A percentile compares a stretch with the other conserved stretches of the same genome.
phyloP scores from a whole-genome alignment of 2,797 vertebrate species.

The Eidolon dupreanum region DNA sequence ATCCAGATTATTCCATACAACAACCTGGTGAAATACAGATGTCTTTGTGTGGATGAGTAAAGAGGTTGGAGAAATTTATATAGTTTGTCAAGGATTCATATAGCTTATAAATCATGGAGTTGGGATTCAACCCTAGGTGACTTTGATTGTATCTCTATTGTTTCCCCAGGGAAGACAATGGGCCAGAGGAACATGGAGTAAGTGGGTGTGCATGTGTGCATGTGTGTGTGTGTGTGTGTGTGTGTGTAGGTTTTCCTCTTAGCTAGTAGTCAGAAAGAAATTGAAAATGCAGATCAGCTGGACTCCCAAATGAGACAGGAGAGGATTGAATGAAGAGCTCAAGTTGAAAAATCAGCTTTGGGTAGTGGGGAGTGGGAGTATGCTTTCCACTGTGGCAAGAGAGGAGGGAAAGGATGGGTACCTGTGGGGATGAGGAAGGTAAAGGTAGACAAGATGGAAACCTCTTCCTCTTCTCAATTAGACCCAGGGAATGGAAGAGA shows the following conservation, averaged over 20 bases:
- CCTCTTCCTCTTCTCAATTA: neutral
- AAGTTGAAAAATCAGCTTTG: neutral
- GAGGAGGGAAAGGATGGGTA: no score
- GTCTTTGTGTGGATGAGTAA: neutral
- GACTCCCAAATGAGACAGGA: neutral
- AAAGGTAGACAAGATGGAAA: neutral
- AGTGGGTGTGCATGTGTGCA: neutral
- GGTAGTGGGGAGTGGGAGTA: neutral
- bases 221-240: no score
- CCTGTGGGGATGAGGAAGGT: neutral
- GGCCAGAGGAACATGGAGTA: neutral
- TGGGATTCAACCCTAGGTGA: neutral
- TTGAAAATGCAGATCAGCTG: neutral
- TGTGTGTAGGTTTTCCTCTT: neutral
- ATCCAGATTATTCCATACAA: neutral
- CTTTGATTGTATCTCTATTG: neutral
- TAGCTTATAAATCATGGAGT: neutral
- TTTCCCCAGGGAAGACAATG: neutral
- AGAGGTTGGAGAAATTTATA: constrained; percentile 13
- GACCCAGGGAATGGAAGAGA: neutral
- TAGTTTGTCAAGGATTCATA: neutral
- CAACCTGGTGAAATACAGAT: neutral
- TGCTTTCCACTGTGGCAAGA: neutral
- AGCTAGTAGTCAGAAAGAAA: neutral
- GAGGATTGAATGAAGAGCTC: neutral